Evolutionary conservation across 2,888 invertebrate species (phyloP).

Genomic region (Eupithecia inturbata): DNA sequence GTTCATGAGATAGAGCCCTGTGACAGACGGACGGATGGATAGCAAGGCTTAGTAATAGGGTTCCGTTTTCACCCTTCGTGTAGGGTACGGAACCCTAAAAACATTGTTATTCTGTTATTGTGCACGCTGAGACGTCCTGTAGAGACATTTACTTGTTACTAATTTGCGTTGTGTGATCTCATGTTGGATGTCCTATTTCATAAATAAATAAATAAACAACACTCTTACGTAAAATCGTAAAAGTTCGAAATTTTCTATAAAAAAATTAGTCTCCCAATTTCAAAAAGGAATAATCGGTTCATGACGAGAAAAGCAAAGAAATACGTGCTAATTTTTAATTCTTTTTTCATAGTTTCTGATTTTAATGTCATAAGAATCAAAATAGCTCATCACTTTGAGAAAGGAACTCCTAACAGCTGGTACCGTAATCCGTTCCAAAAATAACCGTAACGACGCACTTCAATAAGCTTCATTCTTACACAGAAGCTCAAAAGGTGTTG

Average conservation of each 20-base stretch:
- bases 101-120: no score
- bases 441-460: slow-evolving; percentile 20
- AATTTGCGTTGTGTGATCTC: no score
- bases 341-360: neutral
- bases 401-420: slow-evolving; percentile 22
- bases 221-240: neutral
- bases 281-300: neutral
- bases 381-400: neutral
- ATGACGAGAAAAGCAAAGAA: neutral
- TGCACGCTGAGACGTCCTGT: no score
- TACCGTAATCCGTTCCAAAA: slow-evolving; percentile 16
- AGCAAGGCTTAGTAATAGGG: no score
- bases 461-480: slow-evolving; percentile 16
- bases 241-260: neutral
- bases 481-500: slow-evolving; percentile 26
- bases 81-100: no score
- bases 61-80: no score
- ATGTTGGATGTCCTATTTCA: no score
- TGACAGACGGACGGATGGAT: no score
- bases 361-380: neutral
- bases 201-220: no score
- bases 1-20: no score
- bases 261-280: neutral
- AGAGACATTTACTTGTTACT: no score
- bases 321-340: slow-evolving; percentile 5